phyloP scores from a whole-genome alignment of 2,888 invertebrate genomes.

The Machimus rusticus region DNA sequence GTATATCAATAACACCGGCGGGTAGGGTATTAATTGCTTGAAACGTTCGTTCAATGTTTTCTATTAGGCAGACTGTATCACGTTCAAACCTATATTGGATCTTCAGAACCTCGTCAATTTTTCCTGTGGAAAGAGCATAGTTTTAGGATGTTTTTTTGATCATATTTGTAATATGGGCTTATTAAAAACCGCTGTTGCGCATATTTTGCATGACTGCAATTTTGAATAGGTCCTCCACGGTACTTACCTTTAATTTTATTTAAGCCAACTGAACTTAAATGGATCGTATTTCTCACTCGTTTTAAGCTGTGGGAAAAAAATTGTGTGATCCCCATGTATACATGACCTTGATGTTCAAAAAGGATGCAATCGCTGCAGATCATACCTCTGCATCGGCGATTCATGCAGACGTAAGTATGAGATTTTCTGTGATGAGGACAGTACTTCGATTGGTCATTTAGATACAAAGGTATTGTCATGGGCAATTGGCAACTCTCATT shows the following conservation, averaged over 20 bases:
- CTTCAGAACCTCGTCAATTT: not conserved
- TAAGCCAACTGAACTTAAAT: not conserved
- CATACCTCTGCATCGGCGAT: not conserved
- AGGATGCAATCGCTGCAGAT: not conserved
- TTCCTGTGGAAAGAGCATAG: not conserved
- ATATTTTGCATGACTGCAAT: not conserved
- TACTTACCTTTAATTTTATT: constrained; percentile 1
- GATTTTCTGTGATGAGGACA: not conserved
- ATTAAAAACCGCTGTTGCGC: not conserved
- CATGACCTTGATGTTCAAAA: not conserved
- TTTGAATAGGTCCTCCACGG: not conserved
- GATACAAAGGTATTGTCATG: not conserved
- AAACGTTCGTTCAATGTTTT: not conserved
- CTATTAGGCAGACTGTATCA: not conserved
- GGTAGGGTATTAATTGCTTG: not conserved
- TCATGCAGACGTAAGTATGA: not conserved
- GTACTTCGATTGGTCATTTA: not conserved
- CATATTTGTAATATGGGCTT: not conserved
- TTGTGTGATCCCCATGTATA: not conserved
- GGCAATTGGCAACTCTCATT: not conserved
- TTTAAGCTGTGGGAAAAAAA: not conserved
- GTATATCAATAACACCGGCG: not conserved
- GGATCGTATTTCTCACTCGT: not conserved
- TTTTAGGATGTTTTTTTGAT: not conserved
- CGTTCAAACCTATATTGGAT: constrained; percentile 7